Percentiles rank a stretch among this genome's conserved stretches.
Evolutionary conservation across 2,113 vertebrate species (phyloP).

Genomic region (Dipodomys merriami): DNA sequence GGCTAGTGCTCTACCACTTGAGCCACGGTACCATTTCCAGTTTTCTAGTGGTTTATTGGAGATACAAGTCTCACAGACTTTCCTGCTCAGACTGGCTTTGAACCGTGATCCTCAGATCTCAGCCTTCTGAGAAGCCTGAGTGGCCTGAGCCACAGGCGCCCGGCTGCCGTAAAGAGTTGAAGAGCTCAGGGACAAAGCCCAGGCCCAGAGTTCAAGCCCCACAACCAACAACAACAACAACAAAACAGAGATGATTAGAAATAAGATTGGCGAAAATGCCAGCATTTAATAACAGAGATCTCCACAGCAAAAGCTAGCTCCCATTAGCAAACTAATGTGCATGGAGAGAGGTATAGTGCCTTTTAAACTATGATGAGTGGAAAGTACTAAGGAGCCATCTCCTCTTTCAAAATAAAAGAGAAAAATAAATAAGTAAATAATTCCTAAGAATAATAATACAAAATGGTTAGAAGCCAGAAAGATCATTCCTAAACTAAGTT

Average conservation of each 20-base stretch:
- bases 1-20: too few relatives aligned
- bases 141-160: too few relatives aligned
- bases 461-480: slow-evolving; percentile 6
- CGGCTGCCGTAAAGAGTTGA: too few relatives aligned
- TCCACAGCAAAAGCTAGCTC: neutral
- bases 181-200: too few relatives aligned
- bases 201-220: too few relatives aligned
- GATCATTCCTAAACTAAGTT: neutral
- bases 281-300: neutral
- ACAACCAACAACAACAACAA: too few relatives aligned
- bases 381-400: neutral
- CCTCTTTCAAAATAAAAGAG: neutral
- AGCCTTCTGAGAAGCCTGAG: too few relatives aligned
- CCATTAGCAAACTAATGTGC: neutral
- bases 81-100: too few relatives aligned
- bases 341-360: neutral
- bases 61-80: too few relatives aligned
- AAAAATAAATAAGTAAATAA: neutral
- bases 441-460: neutral
- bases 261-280: neutral
- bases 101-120: too few relatives aligned
- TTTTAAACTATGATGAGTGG: neutral
- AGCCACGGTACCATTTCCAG: too few relatives aligned
- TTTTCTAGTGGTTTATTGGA: too few relatives aligned
- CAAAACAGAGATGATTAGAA: neutral